These are phyloP conservation scores for Callipepla squamata DNA, from an alignment of 2,113 vertebrate species.

Conservation along the genomic window DNA sequence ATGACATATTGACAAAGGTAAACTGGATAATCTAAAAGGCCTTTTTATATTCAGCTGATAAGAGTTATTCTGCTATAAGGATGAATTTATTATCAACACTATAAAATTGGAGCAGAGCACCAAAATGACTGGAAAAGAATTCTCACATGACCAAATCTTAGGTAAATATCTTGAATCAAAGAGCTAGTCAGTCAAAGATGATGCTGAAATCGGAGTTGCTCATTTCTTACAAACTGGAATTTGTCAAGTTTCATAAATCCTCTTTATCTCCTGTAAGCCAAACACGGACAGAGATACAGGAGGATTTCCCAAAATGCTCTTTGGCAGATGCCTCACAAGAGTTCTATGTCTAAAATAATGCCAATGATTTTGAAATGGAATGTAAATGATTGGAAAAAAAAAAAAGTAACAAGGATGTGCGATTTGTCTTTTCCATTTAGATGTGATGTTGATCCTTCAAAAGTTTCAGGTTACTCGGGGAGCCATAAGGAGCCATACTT, in stretches of 20 bases:
- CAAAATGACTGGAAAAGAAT: not conserved
- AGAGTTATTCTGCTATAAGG: slow-evolving; percentile 41
- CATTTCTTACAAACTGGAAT: slow-evolving; percentile 7
- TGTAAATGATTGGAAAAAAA: not conserved
- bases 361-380: not conserved
- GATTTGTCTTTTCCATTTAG: not conserved
- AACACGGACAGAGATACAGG: not conserved
- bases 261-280: slow-evolving; percentile 29
- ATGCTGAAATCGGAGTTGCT: slow-evolving; percentile 9
- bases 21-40: slow-evolving; percentile 33
- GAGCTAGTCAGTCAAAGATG: not conserved
- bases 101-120: slow-evolving; percentile 6
- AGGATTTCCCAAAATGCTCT: not conserved
- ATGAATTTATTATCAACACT: slow-evolving; percentile 48
- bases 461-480: not conserved
- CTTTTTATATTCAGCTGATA: slow-evolving; percentile 47
- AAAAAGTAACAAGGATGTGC: not conserved
- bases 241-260: slow-evolving; percentile 58
- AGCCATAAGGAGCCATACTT: not conserved
- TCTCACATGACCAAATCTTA: slow-evolving; percentile 35
- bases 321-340: not conserved
- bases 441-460: not conserved
- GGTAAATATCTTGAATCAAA: slow-evolving; percentile 38
- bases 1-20: slow-evolving; percentile 57
- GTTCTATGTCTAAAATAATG: not conserved